Conservation (phyloP, 1,140 invertebrate genomes). For the Schlechtendalia chinensis region DNA sequence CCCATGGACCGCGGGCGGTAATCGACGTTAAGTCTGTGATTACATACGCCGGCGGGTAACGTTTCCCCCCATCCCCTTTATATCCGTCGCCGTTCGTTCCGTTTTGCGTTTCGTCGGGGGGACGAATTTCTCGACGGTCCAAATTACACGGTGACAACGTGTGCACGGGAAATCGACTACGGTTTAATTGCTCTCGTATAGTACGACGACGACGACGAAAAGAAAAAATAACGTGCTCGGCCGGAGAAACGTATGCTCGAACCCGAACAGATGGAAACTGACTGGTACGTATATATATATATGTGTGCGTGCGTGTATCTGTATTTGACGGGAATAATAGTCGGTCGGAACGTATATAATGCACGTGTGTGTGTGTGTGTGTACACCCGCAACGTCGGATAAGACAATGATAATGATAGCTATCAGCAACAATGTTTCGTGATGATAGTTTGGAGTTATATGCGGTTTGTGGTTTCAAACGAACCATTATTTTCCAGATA, state of each 20-base stretch:
- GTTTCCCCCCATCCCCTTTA: neutral
- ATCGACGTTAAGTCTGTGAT: conserved; percentile 43
- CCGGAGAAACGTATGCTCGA: neutral
- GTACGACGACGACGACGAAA: neutral
- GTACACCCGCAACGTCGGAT: neutral
- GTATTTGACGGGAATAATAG: conserved; percentile 36
- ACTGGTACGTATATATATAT: neutral
- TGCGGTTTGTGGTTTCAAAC: conserved; percentile 46
- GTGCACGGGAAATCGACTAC: neutral
- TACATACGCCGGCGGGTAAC: conserved; percentile 16
- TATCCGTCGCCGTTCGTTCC: neutral
- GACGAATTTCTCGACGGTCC: conserved; percentile 22
- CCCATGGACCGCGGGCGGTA: conserved; percentile 18
- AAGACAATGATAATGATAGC: conserved; percentile 32
- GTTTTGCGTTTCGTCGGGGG: neutral
- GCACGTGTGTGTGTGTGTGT: neutral
- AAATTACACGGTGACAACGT: conserved; percentile 10
- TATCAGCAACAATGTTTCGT: conserved; percentile 39
- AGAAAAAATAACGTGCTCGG: neutral
- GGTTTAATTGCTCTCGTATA: neutral
- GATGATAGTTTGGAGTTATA: conserved; percentile 28
- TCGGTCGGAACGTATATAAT: neutral
- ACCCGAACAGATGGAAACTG: conserved; percentile 8
- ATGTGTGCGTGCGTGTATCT: neutral
- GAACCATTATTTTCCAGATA: conserved; percentile 9